Evolutionary conservation across 2,113 vertebrate species (phyloP).

Genomic region (Antechinus flavipes): DNA sequence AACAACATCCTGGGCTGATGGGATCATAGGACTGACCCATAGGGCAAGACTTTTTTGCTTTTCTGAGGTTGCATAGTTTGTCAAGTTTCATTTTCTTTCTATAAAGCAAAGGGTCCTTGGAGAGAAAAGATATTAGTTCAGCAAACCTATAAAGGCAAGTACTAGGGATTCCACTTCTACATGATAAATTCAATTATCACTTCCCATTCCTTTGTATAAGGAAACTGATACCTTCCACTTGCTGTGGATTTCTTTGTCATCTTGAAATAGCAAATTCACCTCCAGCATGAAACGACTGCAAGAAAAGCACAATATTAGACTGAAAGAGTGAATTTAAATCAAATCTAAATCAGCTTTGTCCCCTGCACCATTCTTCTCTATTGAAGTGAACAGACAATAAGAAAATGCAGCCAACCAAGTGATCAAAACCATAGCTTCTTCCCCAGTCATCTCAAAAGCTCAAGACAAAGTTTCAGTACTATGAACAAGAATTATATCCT

Average conservation of each 20-base stretch:
- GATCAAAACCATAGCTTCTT: slow-evolving; percentile 1
- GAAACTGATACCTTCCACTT: not conserved
- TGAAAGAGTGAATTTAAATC: not conserved
- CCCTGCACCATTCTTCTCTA: not conserved
- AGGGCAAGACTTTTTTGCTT: not conserved
- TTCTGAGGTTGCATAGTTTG: not conserved
- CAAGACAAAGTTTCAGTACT: not conserved
- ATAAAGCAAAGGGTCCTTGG: not conserved
- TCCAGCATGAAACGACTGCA: not conserved
- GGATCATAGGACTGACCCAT: not conserved
- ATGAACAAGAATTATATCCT: not conserved
- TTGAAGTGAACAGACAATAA: not conserved
- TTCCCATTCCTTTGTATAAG: not conserved
- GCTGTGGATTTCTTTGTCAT: slow-evolving; percentile 1
- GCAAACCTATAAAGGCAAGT: not conserved
- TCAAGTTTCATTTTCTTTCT: not conserved
- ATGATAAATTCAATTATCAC: slow-evolving; percentile 1
- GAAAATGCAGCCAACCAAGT: not conserved
- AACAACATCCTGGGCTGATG: not conserved
- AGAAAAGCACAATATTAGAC: not conserved
- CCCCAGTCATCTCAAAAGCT: not conserved
- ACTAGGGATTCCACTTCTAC: not conserved
- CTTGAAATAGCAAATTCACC: not conserved
- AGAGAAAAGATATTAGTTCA: not conserved
- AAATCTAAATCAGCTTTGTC: not conserved